A percentile compares a stretch with the other conserved stretches of the same genome.
phyloP scores from a whole-genome alignment of 2,113 vertebrate genomes.

The Oophaga pumilio region DNA sequence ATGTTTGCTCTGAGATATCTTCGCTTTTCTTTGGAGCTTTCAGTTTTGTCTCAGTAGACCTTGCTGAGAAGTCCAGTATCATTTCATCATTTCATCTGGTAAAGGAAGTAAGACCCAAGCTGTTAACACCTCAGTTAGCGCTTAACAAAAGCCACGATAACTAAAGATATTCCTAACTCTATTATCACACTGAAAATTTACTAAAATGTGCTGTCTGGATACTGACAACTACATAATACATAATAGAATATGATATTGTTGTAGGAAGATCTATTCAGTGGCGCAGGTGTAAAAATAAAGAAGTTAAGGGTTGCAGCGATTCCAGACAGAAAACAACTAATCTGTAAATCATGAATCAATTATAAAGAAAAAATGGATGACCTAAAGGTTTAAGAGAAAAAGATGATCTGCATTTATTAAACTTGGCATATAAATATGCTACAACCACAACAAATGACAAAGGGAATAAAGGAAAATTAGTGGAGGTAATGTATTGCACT shows the following conservation, averaged over 20 bases:
- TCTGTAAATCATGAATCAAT: too few species aligned
- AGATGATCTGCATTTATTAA: too few species aligned
- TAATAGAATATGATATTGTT: not conserved
- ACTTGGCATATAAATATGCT: too few species aligned
- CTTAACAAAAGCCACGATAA: not conserved
- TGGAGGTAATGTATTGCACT: too few species aligned
- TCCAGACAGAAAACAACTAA: too few species aligned
- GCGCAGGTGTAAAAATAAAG: too few species aligned
- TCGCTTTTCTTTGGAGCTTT: constrained; percentile 7
- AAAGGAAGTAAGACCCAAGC: not conserved
- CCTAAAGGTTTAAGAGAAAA: too few species aligned
- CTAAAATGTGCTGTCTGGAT: not conserved
- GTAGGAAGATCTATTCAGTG: too few species aligned
- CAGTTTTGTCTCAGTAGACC: constrained; percentile 13
- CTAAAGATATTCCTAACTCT: not conserved
- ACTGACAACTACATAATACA: not conserved
- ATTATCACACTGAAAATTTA: not conserved
- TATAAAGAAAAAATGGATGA: too few species aligned
- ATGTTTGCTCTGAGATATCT: not conserved
- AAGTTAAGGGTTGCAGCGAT: too few species aligned
- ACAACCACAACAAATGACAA: too few species aligned
- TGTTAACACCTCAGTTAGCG: constrained; percentile 12
- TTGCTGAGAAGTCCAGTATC: constrained; percentile 12
- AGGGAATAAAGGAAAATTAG: too few species aligned
- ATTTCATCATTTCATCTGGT: constrained; percentile 3